Evolutionary conservation across 2,113 vertebrate genomes (phyloP).

Genomic region (Syngnathus floridae): DNA sequence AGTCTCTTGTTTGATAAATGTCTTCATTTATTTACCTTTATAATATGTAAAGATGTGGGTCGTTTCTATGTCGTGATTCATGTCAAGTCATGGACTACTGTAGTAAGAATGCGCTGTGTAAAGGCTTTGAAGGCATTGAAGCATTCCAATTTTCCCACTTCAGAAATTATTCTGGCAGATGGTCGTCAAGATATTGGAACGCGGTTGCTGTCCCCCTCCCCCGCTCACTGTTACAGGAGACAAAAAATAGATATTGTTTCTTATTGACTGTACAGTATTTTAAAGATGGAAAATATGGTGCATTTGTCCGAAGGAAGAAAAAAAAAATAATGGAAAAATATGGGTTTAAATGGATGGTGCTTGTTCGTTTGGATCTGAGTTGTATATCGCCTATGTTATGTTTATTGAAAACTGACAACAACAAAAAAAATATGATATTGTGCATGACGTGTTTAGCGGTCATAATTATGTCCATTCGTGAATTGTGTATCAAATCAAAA

Average conservation of each 20-base stretch:
- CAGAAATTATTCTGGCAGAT: constrained; percentile 57
- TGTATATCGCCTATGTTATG: constrained; percentile 97
- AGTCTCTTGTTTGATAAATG: constrained; percentile 32
- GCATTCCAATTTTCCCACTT: constrained; percentile 59
- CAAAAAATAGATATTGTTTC: constrained; percentile 66
- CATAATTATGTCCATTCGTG: constrained; percentile 95
- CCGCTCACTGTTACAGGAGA: constrained; percentile 74
- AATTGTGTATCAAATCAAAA: constrained; percentile 80
- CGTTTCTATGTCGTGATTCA: constrained; percentile 65
- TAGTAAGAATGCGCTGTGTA: constrained; percentile 72
- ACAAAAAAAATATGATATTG: constrained; percentile 69
- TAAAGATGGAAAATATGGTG: constrained; percentile 73
- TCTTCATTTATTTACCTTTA: constrained; percentile 55
- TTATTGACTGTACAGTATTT: constrained; percentile 84
- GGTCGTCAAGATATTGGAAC: constrained; percentile 62
- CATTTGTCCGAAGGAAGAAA: constrained; percentile 77
- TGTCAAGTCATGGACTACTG: constrained; percentile 81
- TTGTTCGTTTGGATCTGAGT: constrained; percentile 82
- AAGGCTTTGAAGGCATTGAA: constrained; percentile 61
- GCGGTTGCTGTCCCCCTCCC: constrained; percentile 59
- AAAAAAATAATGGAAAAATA: constrained; percentile 79
- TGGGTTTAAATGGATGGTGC: constrained; percentile 86
- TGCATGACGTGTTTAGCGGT: constrained; percentile 97
- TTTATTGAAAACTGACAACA: constrained; percentile 79
- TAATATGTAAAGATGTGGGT: constrained; percentile 62